Conservation (phyloP, 2,113 vertebrate species). For the Rhinichthys klamathensis region DNA sequence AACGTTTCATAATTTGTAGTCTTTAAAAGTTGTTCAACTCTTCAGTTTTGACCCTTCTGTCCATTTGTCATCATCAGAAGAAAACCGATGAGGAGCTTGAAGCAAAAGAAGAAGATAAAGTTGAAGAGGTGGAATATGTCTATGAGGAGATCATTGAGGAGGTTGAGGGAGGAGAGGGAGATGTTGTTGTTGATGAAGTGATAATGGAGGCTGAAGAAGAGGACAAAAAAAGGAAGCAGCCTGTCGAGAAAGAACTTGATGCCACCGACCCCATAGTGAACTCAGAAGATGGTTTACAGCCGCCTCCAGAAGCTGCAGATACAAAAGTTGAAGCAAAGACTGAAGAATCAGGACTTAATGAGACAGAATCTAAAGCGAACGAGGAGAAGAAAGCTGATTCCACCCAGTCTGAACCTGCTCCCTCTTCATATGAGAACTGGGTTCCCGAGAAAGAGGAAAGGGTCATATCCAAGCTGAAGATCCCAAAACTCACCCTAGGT, state of each 20-base stretch:
- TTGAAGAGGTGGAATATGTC: slow-evolving; percentile 55
- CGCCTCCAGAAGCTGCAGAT: slow-evolving; percentile 45
- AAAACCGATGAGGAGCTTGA: slow-evolving; percentile 57
- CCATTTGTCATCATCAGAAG: slow-evolving; percentile 59
- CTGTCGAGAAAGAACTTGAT: slow-evolving; percentile 5
- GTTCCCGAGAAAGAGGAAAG: slow-evolving; percentile 78
- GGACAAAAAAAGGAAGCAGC: slow-evolving; percentile 6
- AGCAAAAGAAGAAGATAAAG: slow-evolving; percentile 49
- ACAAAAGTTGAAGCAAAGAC: slow-evolving; percentile 27
- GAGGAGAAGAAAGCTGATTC: slow-evolving; percentile 56
- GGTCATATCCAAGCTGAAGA: slow-evolving; percentile 87
- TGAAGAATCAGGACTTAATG: slow-evolving; percentile 41
- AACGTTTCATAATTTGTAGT: background rate
- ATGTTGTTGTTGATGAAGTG: slow-evolving; percentile 67
- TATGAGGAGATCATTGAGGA: slow-evolving; percentile 69
- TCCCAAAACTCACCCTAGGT: slow-evolving; percentile 85
- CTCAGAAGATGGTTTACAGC: slow-evolving; percentile 30
- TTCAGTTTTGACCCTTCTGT: background rate
- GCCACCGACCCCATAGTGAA: background rate
- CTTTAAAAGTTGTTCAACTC: slow-evolving; percentile 3
- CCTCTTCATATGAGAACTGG: slow-evolving; percentile 54
- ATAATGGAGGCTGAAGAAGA: slow-evolving; percentile 53
- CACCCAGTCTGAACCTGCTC: background rate
- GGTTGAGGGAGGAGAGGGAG: slow-evolving; percentile 60
- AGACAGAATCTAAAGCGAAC: slow-evolving; percentile 32